Base-by-base conservation (phyloP, 2,113 vertebrate genomes). In the Columba janthina region DNA sequence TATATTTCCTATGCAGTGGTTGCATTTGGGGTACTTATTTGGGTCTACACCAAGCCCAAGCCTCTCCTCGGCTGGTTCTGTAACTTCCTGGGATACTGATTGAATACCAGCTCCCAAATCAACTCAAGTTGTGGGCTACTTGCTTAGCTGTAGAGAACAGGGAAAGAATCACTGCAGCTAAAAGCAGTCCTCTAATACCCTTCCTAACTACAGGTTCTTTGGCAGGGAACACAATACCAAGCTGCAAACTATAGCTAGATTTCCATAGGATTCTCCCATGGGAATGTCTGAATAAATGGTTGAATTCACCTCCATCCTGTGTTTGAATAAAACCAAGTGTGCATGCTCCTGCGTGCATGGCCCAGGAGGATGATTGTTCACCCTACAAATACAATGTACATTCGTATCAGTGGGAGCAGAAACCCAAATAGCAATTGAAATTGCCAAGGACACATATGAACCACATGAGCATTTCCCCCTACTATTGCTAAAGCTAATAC, bases 401-500 rank as follows among this genome's bases (percentile, higher is more conserved):
- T 21, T 65, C 36, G 29, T 65, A 28, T 19, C 65, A 61, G 44
- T 5, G 56, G 65, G 54, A 80, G 17, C 38, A 65, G 50, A 84
- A 64, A 28, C 32, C 44, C 80, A 56, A 64, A 31, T 0, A 60
- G 18, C 34, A 61, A 12, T 0, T 74, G 79, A 48, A 67, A 79
- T 48, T 20, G 13, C 9, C 53, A 67, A 70, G 34, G 60, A 34
- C 3, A 14, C 40, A 5, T 13, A 22, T 0, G 0, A 70, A 21
- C 44, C 61, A 42, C 28, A 22, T 1, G 7, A 87, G 29, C 25
- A 32, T 65, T 89, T 75, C 60, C 72, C 61, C 50, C 80, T 50
- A 22, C 12, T 50, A 10, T 57, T 44, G 31, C 38, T 31, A 51
- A 31, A 89, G 25, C 56, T 80, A 83, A 44, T 20, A 51, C 22